Percentiles rank a stretch among this genome's conserved stretches.
Conservation (phyloP, 2,888 invertebrate genomes). For the Sylvicola cinctus region DNA sequence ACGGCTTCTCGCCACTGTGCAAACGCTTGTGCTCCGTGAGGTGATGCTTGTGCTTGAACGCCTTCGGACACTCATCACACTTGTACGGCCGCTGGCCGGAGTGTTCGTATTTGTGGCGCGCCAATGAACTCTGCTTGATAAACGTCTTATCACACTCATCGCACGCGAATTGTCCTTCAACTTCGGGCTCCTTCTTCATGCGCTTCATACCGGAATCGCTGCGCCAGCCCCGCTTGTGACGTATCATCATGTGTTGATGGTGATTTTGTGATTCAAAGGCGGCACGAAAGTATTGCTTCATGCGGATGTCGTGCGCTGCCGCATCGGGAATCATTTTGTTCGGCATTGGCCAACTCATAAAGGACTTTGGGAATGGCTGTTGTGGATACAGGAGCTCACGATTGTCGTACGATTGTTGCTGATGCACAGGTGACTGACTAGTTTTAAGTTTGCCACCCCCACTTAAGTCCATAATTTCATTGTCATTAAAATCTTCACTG, state of each 20-base stretch:
- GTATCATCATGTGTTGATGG: conserved; percentile 27
- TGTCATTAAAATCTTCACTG: conserved; percentile 33
- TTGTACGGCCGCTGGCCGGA: conserved; percentile 99
- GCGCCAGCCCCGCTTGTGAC: conserved; percentile 36
- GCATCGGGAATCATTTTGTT: conserved; percentile 8
- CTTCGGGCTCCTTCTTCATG: conserved; percentile 40
- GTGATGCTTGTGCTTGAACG: conserved; percentile 99
- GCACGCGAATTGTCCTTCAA: conserved; percentile 56
- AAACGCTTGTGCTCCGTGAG: conserved; percentile 96
- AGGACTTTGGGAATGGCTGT: conserved; percentile 11
- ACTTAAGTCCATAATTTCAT: conserved; percentile 58
- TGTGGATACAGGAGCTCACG: conserved; percentile 9
- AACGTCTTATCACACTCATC: conserved; percentile 99
- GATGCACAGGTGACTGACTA: conserved; percentile 36
- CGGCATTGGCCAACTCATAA: conserved; percentile 14
- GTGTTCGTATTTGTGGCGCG: conserved; percentile 98
- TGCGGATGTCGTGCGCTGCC: too few species aligned
- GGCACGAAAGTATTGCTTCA: conserved; percentile 20
- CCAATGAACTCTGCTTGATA: conserved; percentile 94
- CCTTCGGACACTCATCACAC: conserved; percentile 91
- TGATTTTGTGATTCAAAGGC: conserved; percentile 39
- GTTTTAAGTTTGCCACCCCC: conserved; percentile 40
- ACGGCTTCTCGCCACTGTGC: conserved; percentile 94
- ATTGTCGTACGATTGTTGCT: conserved; percentile 18
- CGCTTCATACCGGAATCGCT: conserved; percentile 13